phyloP scores from a whole-genome alignment of 2,113 vertebrate genomes.

The Carlito syrichta region DNA sequence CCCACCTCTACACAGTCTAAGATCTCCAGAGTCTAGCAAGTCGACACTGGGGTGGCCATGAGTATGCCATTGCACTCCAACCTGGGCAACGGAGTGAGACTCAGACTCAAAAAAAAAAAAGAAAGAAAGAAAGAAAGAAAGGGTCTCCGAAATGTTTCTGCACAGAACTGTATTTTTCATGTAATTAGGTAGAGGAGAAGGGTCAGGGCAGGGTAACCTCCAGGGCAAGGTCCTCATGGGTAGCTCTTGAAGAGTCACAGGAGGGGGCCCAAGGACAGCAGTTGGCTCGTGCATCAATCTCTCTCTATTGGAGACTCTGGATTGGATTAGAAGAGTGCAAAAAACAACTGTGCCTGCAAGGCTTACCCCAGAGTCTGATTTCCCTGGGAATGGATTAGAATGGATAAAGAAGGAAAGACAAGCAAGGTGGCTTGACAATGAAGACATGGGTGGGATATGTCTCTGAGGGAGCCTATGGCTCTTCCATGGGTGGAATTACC shows the following conservation, averaged over 20 bases:
- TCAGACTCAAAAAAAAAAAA: too few species aligned
- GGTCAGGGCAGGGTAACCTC: neutral
- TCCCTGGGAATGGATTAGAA: neutral
- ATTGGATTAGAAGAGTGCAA: neutral
- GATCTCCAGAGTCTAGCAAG: too few species aligned
- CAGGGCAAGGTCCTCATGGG: neutral
- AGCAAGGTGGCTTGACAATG: neutral
- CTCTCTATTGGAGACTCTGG: neutral
- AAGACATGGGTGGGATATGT: neutral
- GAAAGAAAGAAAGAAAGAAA: too few species aligned
- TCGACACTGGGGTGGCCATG: too few species aligned
- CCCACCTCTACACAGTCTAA: too few species aligned
- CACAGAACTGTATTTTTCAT: neutral
- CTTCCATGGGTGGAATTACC: neutral
- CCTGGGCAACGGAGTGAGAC: too few species aligned
- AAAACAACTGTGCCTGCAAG: neutral
- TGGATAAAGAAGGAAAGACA: neutral
- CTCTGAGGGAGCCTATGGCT: neutral
- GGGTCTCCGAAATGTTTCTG: neutral
- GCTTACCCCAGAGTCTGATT: neutral
- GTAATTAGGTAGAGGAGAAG: neutral
- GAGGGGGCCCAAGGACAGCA: neutral
- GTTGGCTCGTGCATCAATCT: neutral
- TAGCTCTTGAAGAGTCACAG: neutral
- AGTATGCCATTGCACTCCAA: too few species aligned